Percentiles rank a stretch among this genome's conserved stretches.
phyloP scores from a whole-genome alignment of 2,797 vertebrate species.

The Philypnodon macrostomus region DNA sequence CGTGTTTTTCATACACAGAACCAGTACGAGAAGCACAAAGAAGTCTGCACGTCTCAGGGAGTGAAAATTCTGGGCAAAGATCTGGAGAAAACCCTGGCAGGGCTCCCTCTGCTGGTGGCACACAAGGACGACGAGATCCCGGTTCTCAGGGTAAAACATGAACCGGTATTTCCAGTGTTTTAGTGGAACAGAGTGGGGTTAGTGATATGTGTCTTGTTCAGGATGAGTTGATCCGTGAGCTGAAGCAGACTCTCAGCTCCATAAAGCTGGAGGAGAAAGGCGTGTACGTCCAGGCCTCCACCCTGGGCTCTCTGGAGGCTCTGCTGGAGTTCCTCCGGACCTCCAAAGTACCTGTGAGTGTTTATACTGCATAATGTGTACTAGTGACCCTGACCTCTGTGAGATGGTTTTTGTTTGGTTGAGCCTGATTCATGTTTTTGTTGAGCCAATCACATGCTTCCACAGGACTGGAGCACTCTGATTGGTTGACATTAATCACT shows the following conservation, averaged over 20 bases:
- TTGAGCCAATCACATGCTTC: too few relatives aligned
- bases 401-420: too few relatives aligned
- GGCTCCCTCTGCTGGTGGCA: conserved; percentile 91
- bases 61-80: conserved; percentile 98
- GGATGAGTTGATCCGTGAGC: conserved; percentile 92
- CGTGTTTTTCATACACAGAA: conserved; percentile 72
- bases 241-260: conserved; percentile 93
- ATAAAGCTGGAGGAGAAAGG: conserved; percentile 98
- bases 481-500: too few relatives aligned
- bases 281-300: conserved; percentile 97
- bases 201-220: too few relatives aligned
- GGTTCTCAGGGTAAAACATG: conserved; percentile 83
- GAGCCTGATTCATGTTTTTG: too few relatives aligned
- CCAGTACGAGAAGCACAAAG: conserved; percentile 97
- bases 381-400: too few relatives aligned
- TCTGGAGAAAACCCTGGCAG: conserved; percentile 92
- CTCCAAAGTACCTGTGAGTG: conserved; percentile 94
- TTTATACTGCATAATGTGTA: too few relatives aligned
- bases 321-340: conserved; percentile 94
- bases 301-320: conserved; percentile 93
- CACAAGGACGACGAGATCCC: conserved; percentile 91
- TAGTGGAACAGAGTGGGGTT: too few relatives aligned
- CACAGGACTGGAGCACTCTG: too few relatives aligned
- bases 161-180: too few relatives aligned
- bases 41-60: conserved; percentile 89